Base-by-base conservation (phyloP, 2,113 vertebrate genomes). In the Heterotilapia buettikoferi region DNA sequence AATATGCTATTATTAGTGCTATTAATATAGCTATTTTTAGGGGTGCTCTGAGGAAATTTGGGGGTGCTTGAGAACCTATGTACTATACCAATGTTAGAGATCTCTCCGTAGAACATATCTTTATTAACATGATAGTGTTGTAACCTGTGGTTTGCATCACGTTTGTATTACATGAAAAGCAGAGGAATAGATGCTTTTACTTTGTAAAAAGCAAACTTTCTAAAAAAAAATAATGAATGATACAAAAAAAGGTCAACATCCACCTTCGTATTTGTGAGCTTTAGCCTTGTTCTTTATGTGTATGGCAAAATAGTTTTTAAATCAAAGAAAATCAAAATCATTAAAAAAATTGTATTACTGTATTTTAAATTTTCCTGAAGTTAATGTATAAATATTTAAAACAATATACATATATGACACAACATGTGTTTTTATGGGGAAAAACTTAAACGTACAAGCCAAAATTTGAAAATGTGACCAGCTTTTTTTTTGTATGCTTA, bases 211-310 rank as follows among this genome's bases (percentile, higher is more conserved):
- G 7, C 6, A 76, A 45, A 16, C 40, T 10, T 73, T 73, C 8
- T 18, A 6, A 73, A 61, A 31, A 7, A 40, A 3, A 26, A 33
- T 6, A 16, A 73, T 26, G 66, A 71, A 71, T 71, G 66, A 71
- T 71, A 21, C 6, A 66, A 66, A 31, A 63, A 68, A 36, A 40
- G 2, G 21, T 45, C 3, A 45, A 24, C 7, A 43, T 26, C 13
- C 38, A 3, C 8, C 24, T 76, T 47, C 0, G 9, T 43, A 24
- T 16, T 43, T 71, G 38, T 24, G 38, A 71, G n/a, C 13, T 43
- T 68, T 14, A 13, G 3, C n/a, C 36, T 14, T 1, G 0, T 43
- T 71, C 7, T 43, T 43, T 71, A 43, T 4, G 13, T 0, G n/a
- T 43, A 71, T 1, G 38, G 38, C 13, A 43, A 71, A 71, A 43